Evolutionary conservation across 1,140 invertebrate species (phyloP).

Genomic region (Drosophila saltans): DNA sequence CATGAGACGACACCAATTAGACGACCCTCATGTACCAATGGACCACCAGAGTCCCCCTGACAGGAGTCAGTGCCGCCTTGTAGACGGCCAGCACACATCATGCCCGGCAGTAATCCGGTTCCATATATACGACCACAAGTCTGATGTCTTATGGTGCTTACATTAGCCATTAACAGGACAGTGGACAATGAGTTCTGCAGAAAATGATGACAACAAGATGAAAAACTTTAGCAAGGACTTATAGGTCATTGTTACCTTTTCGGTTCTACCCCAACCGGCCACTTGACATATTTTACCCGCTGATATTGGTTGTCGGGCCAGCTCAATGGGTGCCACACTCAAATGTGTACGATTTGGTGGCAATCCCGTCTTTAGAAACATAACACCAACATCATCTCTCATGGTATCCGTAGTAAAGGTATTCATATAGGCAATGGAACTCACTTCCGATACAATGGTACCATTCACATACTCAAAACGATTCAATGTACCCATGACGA

Average conservation of each 20-base stretch:
- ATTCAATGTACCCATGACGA: slow-evolving; percentile 77
- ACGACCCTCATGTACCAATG: slow-evolving; percentile 84
- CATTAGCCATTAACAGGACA: slow-evolving; percentile 62
- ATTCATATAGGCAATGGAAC: slow-evolving; percentile 77
- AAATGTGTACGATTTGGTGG: slow-evolving; percentile 33
- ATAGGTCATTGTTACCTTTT: slow-evolving; percentile 37
- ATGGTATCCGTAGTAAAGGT: slow-evolving; percentile 75
- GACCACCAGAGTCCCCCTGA: slow-evolving; percentile 86
- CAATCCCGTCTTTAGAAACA: slow-evolving; percentile 54
- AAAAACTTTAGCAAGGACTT: not conserved
- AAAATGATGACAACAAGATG: too few species aligned
- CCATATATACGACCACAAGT: slow-evolving; percentile 64
- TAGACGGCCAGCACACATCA: slow-evolving; percentile 73
- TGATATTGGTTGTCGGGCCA: slow-evolving; percentile 43
- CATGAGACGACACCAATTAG: slow-evolving; percentile 89
- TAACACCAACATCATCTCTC: slow-evolving; percentile 76
- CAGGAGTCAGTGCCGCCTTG: slow-evolving; percentile 77
- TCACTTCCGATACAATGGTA: slow-evolving; percentile 71
- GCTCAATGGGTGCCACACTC: slow-evolving; percentile 58
- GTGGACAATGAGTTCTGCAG: slow-evolving; percentile 56
- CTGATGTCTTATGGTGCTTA: slow-evolving; percentile 54
- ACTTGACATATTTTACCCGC: slow-evolving; percentile 62
- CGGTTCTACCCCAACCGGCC: slow-evolving; percentile 76
- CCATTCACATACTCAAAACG: slow-evolving; percentile 63
- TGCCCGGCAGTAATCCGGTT: slow-evolving; percentile 55